phyloP scores from a whole-genome alignment of 2,113 vertebrate genomes.

The Odocoileus hemionus region DNA sequence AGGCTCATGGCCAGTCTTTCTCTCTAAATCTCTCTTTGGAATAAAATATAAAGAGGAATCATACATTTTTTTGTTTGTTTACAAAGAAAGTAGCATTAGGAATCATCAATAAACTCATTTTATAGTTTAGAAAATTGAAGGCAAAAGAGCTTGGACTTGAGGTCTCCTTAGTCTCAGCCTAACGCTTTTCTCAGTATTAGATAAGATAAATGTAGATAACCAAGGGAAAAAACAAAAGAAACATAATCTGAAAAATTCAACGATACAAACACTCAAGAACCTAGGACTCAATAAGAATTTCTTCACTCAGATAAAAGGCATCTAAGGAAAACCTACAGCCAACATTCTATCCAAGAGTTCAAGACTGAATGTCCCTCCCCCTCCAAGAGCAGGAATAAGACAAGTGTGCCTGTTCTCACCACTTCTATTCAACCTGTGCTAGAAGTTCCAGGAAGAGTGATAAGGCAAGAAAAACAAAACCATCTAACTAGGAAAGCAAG shows the following conservation, averaged over 20 bases:
- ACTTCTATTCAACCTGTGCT: rapidly evolving
- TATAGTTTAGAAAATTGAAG: background rate
- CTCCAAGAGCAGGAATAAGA: background rate
- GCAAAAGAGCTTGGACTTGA: background rate
- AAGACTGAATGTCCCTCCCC: background rate
- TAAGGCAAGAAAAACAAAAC: background rate
- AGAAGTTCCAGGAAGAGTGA: background rate
- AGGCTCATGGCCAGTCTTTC: background rate
- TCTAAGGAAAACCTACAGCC: background rate
- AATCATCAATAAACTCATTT: background rate
- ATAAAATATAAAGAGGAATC: background rate
- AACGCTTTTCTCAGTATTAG: too few relatives aligned
- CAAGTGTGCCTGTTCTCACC: too few relatives aligned
- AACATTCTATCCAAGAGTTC: rapidly evolving
- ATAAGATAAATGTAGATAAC: background rate
- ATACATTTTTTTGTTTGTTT: background rate
- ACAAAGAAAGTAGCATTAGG: background rate
- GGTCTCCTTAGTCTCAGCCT: background rate
- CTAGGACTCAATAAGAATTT: background rate
- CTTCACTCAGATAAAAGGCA: background rate
- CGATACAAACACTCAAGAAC: background rate
- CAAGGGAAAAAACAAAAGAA: background rate
- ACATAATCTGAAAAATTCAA: background rate
- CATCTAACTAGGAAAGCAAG: background rate
- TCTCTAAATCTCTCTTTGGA: background rate